Conservation (phyloP, 23 tunicate species). For the Pegea sp. region DNA sequence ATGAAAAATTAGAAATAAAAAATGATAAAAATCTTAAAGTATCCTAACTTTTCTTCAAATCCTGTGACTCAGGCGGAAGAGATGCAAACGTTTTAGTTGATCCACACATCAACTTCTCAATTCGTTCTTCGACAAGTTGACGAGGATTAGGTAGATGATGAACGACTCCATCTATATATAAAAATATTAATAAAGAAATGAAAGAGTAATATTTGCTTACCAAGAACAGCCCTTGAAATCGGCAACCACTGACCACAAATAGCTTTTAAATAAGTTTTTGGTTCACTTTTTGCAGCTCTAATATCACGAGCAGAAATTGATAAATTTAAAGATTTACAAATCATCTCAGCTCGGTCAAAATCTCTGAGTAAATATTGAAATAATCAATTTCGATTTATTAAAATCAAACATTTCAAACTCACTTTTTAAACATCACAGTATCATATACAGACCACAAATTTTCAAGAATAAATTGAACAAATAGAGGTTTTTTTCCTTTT, state of each 20-base stretch:
- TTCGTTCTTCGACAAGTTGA: constrained; percentile 29
- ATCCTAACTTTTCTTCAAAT: no score
- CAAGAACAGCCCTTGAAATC: constrained; percentile 36
- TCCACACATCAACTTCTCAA: constrained; percentile 84
- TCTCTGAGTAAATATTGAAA: neutral
- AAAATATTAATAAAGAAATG: neutral
- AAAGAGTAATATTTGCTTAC: constrained; percentile 10
- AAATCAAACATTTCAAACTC: constrained; percentile 1
- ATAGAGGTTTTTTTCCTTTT: constrained; percentile 71
- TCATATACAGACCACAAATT: constrained; percentile 77
- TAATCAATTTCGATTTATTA: neutral
- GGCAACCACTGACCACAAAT: constrained; percentile 90
- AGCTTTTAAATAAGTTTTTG: constrained; percentile 48
- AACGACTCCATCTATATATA: constrained; percentile 38
- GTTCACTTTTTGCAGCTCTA: constrained; percentile 37
- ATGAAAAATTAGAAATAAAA: no score
- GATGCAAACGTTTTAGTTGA: constrained; percentile 37
- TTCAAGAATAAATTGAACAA: constrained; percentile 77
- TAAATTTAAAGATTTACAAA: constrained; percentile 20
- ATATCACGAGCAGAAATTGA: constrained; percentile 49
- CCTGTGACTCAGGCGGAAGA: constrained; percentile 28
- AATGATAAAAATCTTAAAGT: constrained; percentile 1
- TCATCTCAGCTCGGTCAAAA: neutral
- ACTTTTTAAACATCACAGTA: constrained; percentile 27
- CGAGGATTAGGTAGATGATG: constrained; percentile 41